Evolutionary conservation across 1,140 invertebrate genomes (phyloP).

Genomic region (Octopus sinensis): DNA sequence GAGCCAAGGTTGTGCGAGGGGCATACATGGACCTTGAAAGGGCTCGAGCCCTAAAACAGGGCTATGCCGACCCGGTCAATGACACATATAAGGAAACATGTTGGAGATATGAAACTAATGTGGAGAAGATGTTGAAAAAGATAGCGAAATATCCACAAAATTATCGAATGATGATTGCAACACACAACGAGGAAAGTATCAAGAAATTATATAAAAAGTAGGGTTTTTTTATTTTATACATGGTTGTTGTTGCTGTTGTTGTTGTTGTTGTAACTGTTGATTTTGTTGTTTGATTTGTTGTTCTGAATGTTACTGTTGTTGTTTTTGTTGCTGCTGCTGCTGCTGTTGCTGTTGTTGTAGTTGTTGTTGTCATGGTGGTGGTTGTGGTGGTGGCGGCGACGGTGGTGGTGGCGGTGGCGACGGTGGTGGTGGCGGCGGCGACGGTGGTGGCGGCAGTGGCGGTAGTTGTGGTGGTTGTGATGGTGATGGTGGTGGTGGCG

Average conservation of each 20-base stretch:
- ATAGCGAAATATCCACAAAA: constrained; percentile 55
- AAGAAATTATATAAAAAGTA: constrained; percentile 85
- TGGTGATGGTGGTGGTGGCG: too few species aligned
- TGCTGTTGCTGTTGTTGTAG: too few species aligned
- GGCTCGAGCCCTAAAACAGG: constrained; percentile 59
- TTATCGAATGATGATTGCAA: constrained; percentile 92
- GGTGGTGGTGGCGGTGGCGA: too few species aligned
- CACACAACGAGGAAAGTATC: constrained; percentile 95
- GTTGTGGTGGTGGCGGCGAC: too few species aligned
- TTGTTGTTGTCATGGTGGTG: too few species aligned
- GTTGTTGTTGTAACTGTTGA: too few species aligned
- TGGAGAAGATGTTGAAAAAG: constrained; percentile 38
- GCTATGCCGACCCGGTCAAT: constrained; percentile 92
- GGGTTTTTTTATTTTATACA: constrained; percentile 27
- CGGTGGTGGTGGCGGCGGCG: too few species aligned
- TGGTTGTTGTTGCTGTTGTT: too few species aligned
- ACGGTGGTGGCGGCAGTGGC: background rate
- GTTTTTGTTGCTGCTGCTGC: too few species aligned
- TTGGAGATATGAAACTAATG: constrained; percentile 75
- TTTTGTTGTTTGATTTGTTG: too few species aligned
- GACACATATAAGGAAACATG: constrained; percentile 85
- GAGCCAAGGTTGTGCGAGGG: constrained; percentile 93
- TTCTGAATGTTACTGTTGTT: too few species aligned
- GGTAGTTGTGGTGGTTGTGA: too few species aligned
- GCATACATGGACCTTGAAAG: constrained; percentile 92